Base-by-base conservation (phyloP, 2,888 invertebrate species). In the Rhabditophanes sp. region DNA sequence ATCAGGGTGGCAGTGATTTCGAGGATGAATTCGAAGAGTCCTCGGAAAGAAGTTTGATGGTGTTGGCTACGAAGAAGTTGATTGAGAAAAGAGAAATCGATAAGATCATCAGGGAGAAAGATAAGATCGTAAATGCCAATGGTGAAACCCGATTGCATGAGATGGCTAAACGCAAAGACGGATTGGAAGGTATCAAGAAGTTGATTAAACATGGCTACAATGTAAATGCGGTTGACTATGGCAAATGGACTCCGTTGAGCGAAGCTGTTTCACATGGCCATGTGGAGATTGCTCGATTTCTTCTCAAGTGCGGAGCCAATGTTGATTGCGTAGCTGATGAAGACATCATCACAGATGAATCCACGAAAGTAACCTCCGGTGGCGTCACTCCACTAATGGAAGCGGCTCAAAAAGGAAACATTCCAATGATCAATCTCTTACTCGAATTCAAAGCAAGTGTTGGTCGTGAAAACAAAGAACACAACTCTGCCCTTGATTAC, bases 221-320 rank as follows among this genome's bases (percentile, higher is more conserved):
- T 18, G 46, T 53, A 25, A 42, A 53, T 30, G 42, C 40, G 4
- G 27, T 26, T 15, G 53, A 53, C 19, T 29, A 48, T 19, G 53
- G 41, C 17, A 48, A 50, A 2, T 53, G 53, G 53, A 50, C 51
- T 14, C 53, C 53, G 3, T 39, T 53, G n/a, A 32, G 37, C 12
- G 53, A 53, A 35, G 53, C 53, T 7, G 48, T 51, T 2, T 31
- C 29, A 5, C 30, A 41, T 20, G 30, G 35, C 3, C n/a, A 40
- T 9, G 16, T 36, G 16, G 32, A 35, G 7, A 44, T 44, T 19
- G 48, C 41, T 4, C 33, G 34, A 5, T 17, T 47, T 19, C 30
- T 53, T 15, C 24, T 53, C 5, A 21, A 41, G 20, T 41, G 36
- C 15, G 40, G 40, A 2, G 53, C 53, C 6, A 30, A 39, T 17